Base-by-base conservation (phyloP, 1,140 invertebrate species). In the Cyclina sinensis region DNA sequence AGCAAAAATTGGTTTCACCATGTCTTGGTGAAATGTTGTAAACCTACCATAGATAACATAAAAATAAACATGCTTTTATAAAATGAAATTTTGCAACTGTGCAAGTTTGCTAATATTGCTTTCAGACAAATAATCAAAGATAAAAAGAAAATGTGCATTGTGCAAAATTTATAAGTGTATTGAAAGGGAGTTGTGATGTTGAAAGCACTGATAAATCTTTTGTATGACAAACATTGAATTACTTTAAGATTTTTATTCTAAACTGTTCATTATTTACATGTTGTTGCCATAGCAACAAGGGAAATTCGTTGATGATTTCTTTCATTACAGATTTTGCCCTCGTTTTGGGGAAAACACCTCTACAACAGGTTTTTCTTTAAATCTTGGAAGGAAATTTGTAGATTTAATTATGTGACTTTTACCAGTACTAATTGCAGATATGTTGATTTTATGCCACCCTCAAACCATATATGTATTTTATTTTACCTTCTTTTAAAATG, bases 291-390 rank as follows among this genome's bases (percentile, higher is more conserved):
- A 73, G 82, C 82, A 84, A 84, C 82, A 24, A 43, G 62, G 62
- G 82, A 65, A 74, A 81, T 84, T 65, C 82, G 68, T 43, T 24
- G 79, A 62, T 73, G 82, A 84, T 84, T 84, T 73, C 68, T 84
- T 84, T 84, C 24, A 74, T 84, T 84, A 84, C 82, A 84, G 82
- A 73, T 84, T 57, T 24, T 84, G 74, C 46, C 35, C 74, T 78
- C 46, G 65, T 70, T 70, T 37, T 37, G 74, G 74, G 74, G 74
- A 78, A 24, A 12, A 24, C 43, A 78, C 74, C 21, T 48, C 74
- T 14, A 21, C 30, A 51, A 3, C 43, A 51, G 46, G 74, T 51
- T 78, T 54, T 78, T 78, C 39, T 78, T 78, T 78, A 48, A 78
- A 35, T 78, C 27, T 51, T 54, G 48, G 74, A 78, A 78, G 48